These are phyloP conservation scores for Triplophysa yarkandensis DNA, from an alignment of 2,797 vertebrate genomes.

Conservation along the genomic window DNA sequence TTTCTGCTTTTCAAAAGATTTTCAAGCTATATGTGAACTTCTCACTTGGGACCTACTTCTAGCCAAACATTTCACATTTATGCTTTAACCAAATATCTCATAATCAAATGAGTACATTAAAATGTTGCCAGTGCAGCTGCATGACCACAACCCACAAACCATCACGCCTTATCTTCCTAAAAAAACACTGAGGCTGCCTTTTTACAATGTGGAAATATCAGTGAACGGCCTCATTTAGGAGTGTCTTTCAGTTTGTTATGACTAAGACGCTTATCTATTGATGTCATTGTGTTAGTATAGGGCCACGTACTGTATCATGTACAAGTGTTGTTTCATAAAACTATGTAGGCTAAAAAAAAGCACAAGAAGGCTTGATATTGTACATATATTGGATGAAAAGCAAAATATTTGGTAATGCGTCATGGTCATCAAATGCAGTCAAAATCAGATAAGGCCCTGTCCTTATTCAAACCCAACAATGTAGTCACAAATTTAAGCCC, in stretches of 20 bases:
- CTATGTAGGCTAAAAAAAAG: neutral
- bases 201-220: slow-evolving; percentile 7
- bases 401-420: neutral
- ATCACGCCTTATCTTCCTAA: neutral
- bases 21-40: too few relatives aligned
- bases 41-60: too few relatives aligned
- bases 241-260: neutral
- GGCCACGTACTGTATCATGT: too few relatives aligned
- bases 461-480: neutral
- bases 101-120: neutral
- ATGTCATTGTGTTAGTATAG: neutral
- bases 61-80: neutral
- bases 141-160: slow-evolving; percentile 7
- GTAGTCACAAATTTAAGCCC: neutral
- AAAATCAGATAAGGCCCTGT: slow-evolving; percentile 9
- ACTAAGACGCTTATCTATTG: slow-evolving; percentile 42
- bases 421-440: neutral
- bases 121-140: neutral
- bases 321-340: neutral
- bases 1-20: too few relatives aligned
- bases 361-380: neutral
- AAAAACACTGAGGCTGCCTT: neutral
- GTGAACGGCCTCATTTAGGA: neutral
- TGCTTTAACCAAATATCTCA: slow-evolving; percentile 9
- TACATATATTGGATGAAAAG: neutral